These are phyloP conservation scores for Heliconius sara DNA, from an alignment of 2,888 invertebrate species.

Conservation along the genomic window DNA sequence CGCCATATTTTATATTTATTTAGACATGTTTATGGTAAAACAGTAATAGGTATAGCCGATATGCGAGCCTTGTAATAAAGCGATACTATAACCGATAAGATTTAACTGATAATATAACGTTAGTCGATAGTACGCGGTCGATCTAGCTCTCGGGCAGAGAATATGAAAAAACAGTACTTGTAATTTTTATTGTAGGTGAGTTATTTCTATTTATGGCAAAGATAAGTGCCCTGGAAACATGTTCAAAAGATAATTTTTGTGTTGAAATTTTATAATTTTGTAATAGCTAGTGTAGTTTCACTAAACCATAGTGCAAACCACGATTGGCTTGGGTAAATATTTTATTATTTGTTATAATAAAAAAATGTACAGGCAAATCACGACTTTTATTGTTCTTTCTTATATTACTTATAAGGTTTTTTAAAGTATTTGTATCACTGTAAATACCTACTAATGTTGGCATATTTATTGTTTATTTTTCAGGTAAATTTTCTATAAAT, in stretches of 20 bases:
- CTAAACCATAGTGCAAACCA: neutral
- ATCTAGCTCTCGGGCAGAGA: constrained; percentile 19
- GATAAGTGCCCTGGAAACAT: constrained; percentile 21
- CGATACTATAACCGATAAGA: constrained; percentile 58
- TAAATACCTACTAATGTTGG: neutral
- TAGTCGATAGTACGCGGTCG: constrained; percentile 28
- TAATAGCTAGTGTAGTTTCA: neutral
- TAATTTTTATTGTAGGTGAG: constrained; percentile 4
- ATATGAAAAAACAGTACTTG: neutral
- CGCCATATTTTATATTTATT: no score
- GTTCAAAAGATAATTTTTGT: constrained; percentile 19
- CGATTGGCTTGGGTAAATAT: neutral
- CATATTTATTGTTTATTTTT: neutral
- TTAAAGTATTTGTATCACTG: neutral
- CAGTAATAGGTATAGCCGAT: neutral
- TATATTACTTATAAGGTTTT: neutral
- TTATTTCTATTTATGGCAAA: constrained; percentile 5
- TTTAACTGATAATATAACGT: constrained; percentile 33
- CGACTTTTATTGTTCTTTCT: neutral
- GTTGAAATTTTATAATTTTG: neutral
- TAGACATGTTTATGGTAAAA: neutral
- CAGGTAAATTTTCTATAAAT: neutral
- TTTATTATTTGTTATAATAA: neutral
- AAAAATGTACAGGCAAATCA: neutral
- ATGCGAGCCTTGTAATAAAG: neutral